Base-by-base conservation (phyloP, 2,113 vertebrate species). In the Pteropus alecto region DNA sequence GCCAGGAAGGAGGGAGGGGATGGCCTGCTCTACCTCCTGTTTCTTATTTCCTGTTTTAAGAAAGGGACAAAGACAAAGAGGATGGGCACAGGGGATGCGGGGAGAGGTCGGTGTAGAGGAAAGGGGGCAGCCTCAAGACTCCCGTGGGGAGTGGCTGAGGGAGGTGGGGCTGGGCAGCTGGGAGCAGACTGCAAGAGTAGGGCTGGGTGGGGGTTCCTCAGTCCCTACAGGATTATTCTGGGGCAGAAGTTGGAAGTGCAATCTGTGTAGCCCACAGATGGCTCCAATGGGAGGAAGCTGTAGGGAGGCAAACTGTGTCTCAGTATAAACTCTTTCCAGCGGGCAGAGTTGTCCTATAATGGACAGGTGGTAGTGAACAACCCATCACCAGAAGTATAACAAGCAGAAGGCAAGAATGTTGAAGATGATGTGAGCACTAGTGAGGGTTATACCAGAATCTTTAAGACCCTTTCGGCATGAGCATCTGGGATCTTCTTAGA, bases 381-480 rank as follows among this genome's bases (percentile, higher is more conserved):
- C 63, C 73, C 1, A 1, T 92, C 26, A 30, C 28, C 67, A 54
- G 71, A 83, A 90, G 35, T 2, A 18, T 26, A 41, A 41, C 9
- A 51, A 63, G 67, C 30, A 84, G 77, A 86, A 83, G 63, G 48
- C 41, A 56, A 46, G 54, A 61, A 7, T 7, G 0, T 2, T 28
- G n/a, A 9, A 22, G 21, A 58, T 11, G 14, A 22, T 19, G 26
- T 38, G 35, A 33, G n/a, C 18, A 51, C 21, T 38, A 54, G 60
- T 0, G 0, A 30, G 35, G 28, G 10, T 28, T 21, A 61, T 63
- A 38, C 21, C 16, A 38, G n/a, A 7, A 8, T 63, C 21, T 54
- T 43, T 73, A 83, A 70, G 73, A 65, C 41, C 54, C 68, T 63
- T 56, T 35, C 16, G 43, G 30, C 43, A 2, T 46, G 35, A 67